Percentiles rank a stretch among this genome's conserved stretches.
Conservation (phyloP, 2,888 invertebrate genomes). For the Ferrisia virgata region DNA sequence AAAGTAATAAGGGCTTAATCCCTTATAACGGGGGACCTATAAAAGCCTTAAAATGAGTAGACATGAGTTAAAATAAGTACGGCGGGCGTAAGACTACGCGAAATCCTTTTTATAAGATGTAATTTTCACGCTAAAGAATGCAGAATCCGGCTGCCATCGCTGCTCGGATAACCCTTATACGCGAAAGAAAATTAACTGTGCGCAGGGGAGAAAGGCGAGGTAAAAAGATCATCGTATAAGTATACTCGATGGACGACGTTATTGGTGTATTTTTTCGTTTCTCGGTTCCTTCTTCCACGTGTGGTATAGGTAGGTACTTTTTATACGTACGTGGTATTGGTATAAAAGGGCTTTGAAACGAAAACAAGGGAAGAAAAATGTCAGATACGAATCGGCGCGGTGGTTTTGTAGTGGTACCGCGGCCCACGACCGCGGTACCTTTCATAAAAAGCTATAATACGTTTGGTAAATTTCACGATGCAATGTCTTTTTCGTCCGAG, state of each 20-base stretch:
- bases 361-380: no score
- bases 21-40: conserved; percentile 32
- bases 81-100: not conserved
- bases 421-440: no score
- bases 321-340: no score
- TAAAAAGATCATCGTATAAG: no score
- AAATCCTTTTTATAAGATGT: conserved; percentile 31
- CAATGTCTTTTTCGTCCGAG: conserved; percentile 19
- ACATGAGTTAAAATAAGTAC: conserved; percentile 39
- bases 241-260: no score
- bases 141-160: not conserved
- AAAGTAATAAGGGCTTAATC: conserved; percentile 39
- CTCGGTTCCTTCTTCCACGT: no score
- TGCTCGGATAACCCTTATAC: not conserved
- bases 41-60: conserved; percentile 37
- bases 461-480: not conserved
- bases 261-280: no score
- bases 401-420: no score
- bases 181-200: not conserved
- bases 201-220: not conserved
- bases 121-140: not conserved
- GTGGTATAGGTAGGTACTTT: no score
- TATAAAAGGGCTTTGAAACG: no score
- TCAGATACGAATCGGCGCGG: no score
- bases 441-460: no score